Evolutionary conservation across 2,113 vertebrate genomes (phyloP).

Genomic region (Copsychus sechellarum): DNA sequence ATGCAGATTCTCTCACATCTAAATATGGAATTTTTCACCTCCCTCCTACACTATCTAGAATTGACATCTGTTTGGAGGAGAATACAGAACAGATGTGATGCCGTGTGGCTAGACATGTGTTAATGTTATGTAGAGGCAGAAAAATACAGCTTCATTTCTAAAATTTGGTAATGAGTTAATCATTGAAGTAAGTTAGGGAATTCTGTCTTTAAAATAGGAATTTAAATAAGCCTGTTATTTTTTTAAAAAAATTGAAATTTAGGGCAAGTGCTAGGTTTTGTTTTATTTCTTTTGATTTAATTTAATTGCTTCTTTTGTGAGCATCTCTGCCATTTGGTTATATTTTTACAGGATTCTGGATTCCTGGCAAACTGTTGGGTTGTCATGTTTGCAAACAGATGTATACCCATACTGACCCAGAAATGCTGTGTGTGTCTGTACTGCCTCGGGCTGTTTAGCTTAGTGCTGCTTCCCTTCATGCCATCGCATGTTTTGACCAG

Average conservation of each 20-base stretch:
- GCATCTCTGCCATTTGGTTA: not conserved
- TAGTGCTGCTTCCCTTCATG: not conserved
- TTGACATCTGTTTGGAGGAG: not conserved
- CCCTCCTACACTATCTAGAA: not conserved
- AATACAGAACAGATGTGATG: not conserved
- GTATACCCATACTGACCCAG: not conserved
- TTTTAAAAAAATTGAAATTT: rapidly evolving
- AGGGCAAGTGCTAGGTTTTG: not conserved
- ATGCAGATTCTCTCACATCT: not conserved
- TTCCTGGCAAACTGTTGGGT: not conserved
- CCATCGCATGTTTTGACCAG: not conserved
- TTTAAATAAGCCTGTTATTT: not conserved
- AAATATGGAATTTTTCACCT: not conserved
- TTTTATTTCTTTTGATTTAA: not conserved
- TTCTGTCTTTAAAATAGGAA: not conserved
- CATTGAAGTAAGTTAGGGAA: not conserved
- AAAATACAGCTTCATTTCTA: not conserved
- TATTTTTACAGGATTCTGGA: not conserved
- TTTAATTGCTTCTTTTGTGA: not conserved
- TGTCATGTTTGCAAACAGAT: not conserved
- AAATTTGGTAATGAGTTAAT: not conserved
- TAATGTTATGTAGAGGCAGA: not conserved
- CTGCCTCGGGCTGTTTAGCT: not conserved
- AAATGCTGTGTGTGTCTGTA: not conserved
- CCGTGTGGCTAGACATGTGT: not conserved